Evolutionary conservation across 2,797 vertebrate species (phyloP), one percentile per base, ranked within the genome.

Genomic region (Cephalopachus bancanus): DNA sequence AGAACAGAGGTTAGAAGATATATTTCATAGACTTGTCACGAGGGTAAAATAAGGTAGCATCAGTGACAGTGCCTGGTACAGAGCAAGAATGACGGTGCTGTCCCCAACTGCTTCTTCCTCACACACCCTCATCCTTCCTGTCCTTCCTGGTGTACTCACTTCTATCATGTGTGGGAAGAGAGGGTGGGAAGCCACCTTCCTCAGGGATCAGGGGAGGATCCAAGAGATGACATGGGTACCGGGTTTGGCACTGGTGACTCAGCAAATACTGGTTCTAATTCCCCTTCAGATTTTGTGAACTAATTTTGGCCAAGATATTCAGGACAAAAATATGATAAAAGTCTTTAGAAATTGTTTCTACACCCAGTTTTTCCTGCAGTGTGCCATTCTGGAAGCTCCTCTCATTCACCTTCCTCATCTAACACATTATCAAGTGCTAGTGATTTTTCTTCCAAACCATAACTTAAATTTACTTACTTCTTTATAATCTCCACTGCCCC

Each of bases 281-380:
- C 80, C 89, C 59, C 44, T 80, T 83, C 83, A 96, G 78, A 19
- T 4, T 26, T 37, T 37, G 26, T 71, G 55, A 83, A 51, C n/a
- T 93, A 26, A 83, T 72, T 67, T 59, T 71, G 44, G 17, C 59
- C 69, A 80, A 95, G 33, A 83, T 57, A 24, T 30, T 69, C 62
- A 55, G 20, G n/a, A 59, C 2, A 57, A 78, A 81, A 59, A 60
- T 55, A 30, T n/a, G 30, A 57, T 33, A 67, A 67, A 80, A 2
- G 14, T 24, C 30, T 67, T 80, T 53, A 78, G 26, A 92, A 87
- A 26, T 55, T 53, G 22, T 57, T 33, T 59, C 49, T 12, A 26
- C 0, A 53, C 51, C 55, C 11, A 89, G 3, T 22, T 90, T 88
- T 85, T 87, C 53, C 59, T 88, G 12, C n/a, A 55, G 5, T 83